Evolutionary conservation across 2,113 vertebrate genomes (phyloP), one percentile per base, ranked within the genome.

Genomic region (Dasypus novemcinctus): DNA sequence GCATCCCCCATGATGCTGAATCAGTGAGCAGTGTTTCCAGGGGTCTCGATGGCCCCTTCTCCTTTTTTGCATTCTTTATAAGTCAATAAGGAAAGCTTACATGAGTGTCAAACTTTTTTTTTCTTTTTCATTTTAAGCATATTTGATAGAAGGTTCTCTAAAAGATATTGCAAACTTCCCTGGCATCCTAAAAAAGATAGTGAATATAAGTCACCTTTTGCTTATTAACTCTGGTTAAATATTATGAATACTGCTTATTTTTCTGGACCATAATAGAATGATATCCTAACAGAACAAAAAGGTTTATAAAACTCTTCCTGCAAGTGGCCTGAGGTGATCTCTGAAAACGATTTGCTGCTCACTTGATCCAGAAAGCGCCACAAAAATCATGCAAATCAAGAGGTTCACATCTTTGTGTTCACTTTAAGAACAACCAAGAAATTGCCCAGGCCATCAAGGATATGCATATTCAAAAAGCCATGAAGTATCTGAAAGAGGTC

Each of bases 201-300:
- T 87, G 38, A 91, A 87, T 11, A 36, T 18, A 74, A 33, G 31
- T 81, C 81, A 71, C 7, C 38, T 92, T 94, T 81, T 94, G 46
- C 21, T 83, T 93, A 52, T 76, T 21, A 63, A 74, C 43, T 94
- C 52, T 63, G 76, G 43, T 36, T 94, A 41, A 84, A 69, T 18
- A 71, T 74, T 88, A 79, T 69, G 7, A 72, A 82, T 61, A 90
- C 5, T 75, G 20, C 36, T 66, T 49, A 93, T 12, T 91, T 7
- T 49, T 36, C 36, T 31, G 64, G n/a, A 41, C 7, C 20, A 87
- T 66, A 75, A 88, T 2, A 86, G 38, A 75, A n/a, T 85, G 81
- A 74, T 87, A 92, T 5, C 27, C 66, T 95, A 38, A 54, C 83
- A 54, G 46, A 75, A 90, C 18, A 87, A 63, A 93, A 90, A 63